Evolutionary conservation across 1,140 invertebrate species (phyloP), one percentile per base, ranked within the genome.

Genomic region (Ceratosolen solmsi): DNA sequence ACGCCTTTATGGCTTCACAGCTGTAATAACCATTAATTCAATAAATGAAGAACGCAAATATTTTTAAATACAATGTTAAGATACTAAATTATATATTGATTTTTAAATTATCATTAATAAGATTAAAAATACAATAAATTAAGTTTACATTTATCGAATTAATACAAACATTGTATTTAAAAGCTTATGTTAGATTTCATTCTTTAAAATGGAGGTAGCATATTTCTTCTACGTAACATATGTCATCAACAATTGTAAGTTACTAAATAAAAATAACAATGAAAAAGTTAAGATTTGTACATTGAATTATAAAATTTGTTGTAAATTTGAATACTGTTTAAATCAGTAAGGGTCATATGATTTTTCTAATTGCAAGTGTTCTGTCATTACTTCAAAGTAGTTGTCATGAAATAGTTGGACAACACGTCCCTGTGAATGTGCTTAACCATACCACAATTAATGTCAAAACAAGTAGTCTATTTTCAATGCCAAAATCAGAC

Each of bases 401-500:
- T 83, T 79, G 77, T 83, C 51, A 79, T 71, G n/a, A 76, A 83
- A 83, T 63, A 33, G 82, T 75, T 79, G 60, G 76, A 51, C 65
- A 82, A 81, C 60, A 20, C 80, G 54, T 81, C 20, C 79, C 58
- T 68, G 73, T 80, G 65, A 86, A 84, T 84, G 83, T 86, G 85
- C 84, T 83, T 83, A 86, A 83, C 85, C 87, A 83, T 87, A 87
- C 84, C 86, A 85, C 82, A 84, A 82, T 87, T 87, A 68, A 63
- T 72, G 75, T 86, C 82, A 75, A 74, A 85, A 86, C 85, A 84
- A 86, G 83, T 84, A 85, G 82, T 86, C 84, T 87, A 82, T 87
- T 83, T 75, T 84, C 83, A 86, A 82, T 86, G 84, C 84, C 84
- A 86, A 86, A 84, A 83, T 79, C 76, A 85, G 85, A 82, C 84